Evolutionary conservation across 2,113 vertebrate genomes (phyloP).

Genomic region (Blennius ocellaris): DNA sequence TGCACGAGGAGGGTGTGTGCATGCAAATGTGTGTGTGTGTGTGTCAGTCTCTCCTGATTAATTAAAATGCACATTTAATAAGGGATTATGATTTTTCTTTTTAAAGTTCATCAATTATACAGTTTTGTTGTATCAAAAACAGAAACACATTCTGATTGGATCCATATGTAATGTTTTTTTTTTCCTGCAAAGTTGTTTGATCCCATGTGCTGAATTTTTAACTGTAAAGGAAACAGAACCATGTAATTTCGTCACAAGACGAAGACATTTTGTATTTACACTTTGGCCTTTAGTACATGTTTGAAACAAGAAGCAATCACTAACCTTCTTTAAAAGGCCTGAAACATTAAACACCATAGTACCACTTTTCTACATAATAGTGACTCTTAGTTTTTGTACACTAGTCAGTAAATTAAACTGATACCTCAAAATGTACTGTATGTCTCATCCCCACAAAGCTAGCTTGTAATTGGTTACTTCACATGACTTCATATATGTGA

Average conservation of each 20-base stretch:
- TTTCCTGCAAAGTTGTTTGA: background rate
- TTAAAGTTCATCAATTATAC: background rate
- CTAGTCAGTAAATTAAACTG: too few species aligned
- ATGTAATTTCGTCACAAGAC: constrained; percentile 23
- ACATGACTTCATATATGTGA: too few species aligned
- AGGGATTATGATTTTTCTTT: background rate
- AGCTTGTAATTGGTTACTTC: too few species aligned
- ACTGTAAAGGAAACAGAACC: constrained; percentile 7
- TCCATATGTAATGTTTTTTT: background rate
- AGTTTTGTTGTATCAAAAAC: background rate
- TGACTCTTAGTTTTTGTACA: background rate
- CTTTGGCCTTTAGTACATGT: constrained; percentile 28
- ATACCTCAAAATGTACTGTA: too few species aligned
- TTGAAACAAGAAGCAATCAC: constrained; percentile 4
- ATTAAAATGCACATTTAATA: constrained; percentile 35
- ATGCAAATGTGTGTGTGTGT: constrained; percentile 59
- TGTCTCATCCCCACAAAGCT: too few species aligned
- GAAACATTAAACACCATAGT: constrained; percentile 7
- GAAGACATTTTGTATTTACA: constrained; percentile 44
- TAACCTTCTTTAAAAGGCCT: constrained; percentile 32
- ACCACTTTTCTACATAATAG: too few species aligned
- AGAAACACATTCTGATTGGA: background rate
- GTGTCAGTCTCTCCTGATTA: constrained; percentile 46
- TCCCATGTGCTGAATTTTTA: constrained; percentile 3
- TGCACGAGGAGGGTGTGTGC: constrained; percentile 58